phyloP scores from a whole-genome alignment of 2,888 invertebrate genomes.

The Mythimna albipuncta region DNA sequence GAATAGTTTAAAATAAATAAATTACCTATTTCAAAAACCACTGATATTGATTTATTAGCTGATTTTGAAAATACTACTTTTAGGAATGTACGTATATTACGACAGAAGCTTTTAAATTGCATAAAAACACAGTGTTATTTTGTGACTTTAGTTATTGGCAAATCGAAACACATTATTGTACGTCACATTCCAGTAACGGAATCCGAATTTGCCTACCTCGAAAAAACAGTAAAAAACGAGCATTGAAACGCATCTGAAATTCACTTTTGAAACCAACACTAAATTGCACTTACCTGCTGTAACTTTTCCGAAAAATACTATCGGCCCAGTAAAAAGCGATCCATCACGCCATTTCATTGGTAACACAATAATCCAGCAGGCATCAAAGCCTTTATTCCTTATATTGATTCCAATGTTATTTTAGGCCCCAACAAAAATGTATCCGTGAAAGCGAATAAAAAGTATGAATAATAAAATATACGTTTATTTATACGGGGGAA shows the following conservation, averaged over 20 bases:
- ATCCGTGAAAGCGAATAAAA: slow-evolving; percentile 40
- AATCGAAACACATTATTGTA: background rate
- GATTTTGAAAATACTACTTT: no score
- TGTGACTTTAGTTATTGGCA: background rate
- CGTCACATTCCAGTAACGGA: background rate
- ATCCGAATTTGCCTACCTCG: background rate
- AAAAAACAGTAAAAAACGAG: slow-evolving; percentile 31
- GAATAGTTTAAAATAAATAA: no score
- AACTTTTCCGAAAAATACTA: slow-evolving; percentile 46
- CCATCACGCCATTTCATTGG: slow-evolving; percentile 50
- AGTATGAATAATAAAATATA: slow-evolving; percentile 60
- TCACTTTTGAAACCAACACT: slow-evolving; percentile 40
- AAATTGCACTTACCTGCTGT: slow-evolving; percentile 51
- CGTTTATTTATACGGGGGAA: slow-evolving; percentile 66
- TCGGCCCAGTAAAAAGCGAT: slow-evolving; percentile 45
- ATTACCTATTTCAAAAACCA: no score
- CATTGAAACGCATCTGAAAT: slow-evolving; percentile 28
- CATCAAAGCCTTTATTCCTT: slow-evolving; percentile 53
- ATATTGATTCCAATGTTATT: slow-evolving; percentile 53
- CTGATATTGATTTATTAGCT: no score
- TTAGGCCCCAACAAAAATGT: slow-evolving; percentile 47
- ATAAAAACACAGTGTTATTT: background rate
- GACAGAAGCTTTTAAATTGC: background rate
- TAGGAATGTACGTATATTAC: no score
- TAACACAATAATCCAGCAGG: slow-evolving; percentile 53